Evolutionary conservation across 2,888 invertebrate genomes (phyloP), one percentile per base, ranked within the genome.

Genomic region (Neuroscelio doddi): DNA sequence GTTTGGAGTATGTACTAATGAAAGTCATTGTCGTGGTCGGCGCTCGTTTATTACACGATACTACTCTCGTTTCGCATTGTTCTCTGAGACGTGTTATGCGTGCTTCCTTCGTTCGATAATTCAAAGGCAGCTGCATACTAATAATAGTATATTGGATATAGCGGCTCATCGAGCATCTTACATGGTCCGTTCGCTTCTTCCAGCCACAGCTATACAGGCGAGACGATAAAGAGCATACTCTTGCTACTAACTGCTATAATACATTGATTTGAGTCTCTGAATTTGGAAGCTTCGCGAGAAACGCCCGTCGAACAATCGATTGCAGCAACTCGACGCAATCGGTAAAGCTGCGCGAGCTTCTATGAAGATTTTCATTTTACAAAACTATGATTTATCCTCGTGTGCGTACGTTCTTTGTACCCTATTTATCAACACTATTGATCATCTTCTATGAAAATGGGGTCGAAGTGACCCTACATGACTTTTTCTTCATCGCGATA

Each of bases 61-160:
- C 51, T 50, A 21, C 38, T 45, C 56, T 51, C 56, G 45, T 26
- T 26, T 46, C 12, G 46, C 61, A 65, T 65, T 65, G 65, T 65
- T 65, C 51, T 44, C 27, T 30, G 27, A 44, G 45, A 42, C 50
- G 47, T 55, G 45, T 58, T 50, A 52, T 39, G 64, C 52, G 59
- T 52, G 56, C 59, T 61, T 61, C 52, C 36, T 52, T 36, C 56
- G 50, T 56, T 65, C 61, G 61, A 61, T 65, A 61, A 65, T 53
- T 65, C 61, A 57, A 61, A 65, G 49, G 49, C 65, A 65, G 65
- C 57, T 65, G 65, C 65, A 61, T 53, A 61, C 65, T 65, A 65
- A 65, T 65, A 65, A 65, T 61, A 61, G 65, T 65, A 52, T 52
- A 61, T 65, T 65, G 38, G 49, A 65, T 56, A 41, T 26, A 51